These are phyloP conservation scores for Seriola dumerili DNA, from an alignment of 2,113 vertebrate genomes.

Conservation along the genomic window DNA sequence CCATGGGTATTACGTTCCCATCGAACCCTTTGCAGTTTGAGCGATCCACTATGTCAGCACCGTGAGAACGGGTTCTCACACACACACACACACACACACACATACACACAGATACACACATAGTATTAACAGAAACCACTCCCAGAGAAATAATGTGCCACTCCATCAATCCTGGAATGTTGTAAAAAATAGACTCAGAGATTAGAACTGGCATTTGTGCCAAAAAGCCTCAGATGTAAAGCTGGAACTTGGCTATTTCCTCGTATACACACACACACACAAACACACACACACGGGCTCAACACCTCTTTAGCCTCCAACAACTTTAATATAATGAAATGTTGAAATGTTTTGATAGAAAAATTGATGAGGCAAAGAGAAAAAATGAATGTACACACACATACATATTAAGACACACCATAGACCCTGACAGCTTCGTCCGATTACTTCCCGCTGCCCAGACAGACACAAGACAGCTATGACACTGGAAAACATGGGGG, in stretches of 20 bases:
- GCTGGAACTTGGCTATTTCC: conserved; percentile 26
- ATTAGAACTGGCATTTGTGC: conserved; percentile 51
- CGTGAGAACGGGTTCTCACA: conserved; percentile 69
- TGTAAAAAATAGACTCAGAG: conserved; percentile 53
- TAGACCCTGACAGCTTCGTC: conserved; percentile 13
- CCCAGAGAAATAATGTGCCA: conserved; percentile 57
- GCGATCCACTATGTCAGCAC: conserved; percentile 47
- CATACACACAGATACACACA: conserved; percentile 30
- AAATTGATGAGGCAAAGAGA: not conserved
- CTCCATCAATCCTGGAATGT: conserved; percentile 70
- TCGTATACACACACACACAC: not conserved
- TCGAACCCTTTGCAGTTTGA: conserved; percentile 46
- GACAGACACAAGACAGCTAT: conserved; percentile 12
- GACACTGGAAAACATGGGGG: not conserved
- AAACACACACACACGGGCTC: not conserved
- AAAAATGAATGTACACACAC: not conserved
- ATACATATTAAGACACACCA: not conserved
- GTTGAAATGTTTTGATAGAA: not conserved
- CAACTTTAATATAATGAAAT: not conserved
- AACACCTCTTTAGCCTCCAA: conserved; percentile 3
- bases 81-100: conserved; percentile 33
- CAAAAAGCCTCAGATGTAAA: conserved; percentile 47
- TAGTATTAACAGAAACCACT: conserved; percentile 38
- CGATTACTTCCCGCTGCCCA: conserved; percentile 11
- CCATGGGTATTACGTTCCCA: conserved; percentile 75